Percentiles rank a stretch among this genome's conserved stretches.
These are phyloP conservation scores for Megaceryle maxima DNA, from an alignment of 2,113 vertebrate genomes.

Conservation along the genomic window DNA sequence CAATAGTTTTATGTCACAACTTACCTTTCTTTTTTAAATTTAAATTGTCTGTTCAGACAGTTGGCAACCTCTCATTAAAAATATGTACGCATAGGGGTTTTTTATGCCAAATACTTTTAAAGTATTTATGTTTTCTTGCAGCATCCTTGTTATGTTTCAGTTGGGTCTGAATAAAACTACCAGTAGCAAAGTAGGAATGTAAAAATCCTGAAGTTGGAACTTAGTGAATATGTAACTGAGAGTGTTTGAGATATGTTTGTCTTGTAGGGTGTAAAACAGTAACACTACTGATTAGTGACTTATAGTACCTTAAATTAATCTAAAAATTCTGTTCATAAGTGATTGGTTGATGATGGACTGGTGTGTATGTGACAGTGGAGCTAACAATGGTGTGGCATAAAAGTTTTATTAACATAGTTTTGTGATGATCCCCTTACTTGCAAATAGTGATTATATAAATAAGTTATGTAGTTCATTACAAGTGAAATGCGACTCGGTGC, in stretches of 20 bases:
- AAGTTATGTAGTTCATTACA: background rate
- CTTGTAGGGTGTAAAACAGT: background rate
- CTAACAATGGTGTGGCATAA: background rate
- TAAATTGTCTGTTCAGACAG: background rate
- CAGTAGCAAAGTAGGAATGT: background rate
- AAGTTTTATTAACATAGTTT: background rate
- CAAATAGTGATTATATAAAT: background rate
- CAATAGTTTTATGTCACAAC: background rate
- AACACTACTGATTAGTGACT: background rate
- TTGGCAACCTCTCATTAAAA: background rate
- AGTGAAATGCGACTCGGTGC: background rate
- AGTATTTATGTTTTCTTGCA: background rate
- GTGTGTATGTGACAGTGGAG: background rate
- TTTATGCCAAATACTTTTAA: background rate
- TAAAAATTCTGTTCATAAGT: background rate
- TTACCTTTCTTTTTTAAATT: background rate
- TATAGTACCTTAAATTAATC: accelerated
- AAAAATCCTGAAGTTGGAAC: background rate
- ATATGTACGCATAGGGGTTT: background rate
- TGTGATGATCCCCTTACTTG: background rate
- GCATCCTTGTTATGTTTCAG: background rate
- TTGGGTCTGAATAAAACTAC: background rate
- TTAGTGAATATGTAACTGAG: background rate
- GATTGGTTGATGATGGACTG: background rate
- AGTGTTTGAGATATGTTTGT: background rate